phyloP scores from a whole-genome alignment of 2,888 invertebrate genomes.

The Chrysomela aeneicollis region DNA sequence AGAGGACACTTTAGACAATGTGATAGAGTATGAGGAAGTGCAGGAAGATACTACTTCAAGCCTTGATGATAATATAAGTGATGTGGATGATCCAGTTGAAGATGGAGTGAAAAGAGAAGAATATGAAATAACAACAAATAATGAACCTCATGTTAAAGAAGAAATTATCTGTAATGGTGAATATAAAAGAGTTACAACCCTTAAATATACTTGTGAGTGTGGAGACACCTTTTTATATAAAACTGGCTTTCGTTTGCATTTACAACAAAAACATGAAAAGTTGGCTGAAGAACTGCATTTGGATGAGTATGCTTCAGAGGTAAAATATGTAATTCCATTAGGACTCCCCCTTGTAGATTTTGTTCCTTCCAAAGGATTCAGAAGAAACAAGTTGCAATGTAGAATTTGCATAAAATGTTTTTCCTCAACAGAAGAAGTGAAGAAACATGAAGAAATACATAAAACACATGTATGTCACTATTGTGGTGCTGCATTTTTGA shows the following conservation, averaged over 20 bases:
- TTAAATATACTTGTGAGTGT: conserved; percentile 32
- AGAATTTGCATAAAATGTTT: conserved; percentile 29
- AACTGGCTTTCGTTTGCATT: conserved; percentile 30
- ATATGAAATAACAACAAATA: conserved; percentile 3
- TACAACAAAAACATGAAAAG: conserved; percentile 25
- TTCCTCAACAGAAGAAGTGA: conserved; percentile 20
- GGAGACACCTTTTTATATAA: conserved; percentile 31
- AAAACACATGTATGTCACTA: conserved; percentile 41
- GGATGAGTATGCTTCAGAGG: conserved; percentile 23
- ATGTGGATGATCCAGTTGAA: conserved; percentile 9
- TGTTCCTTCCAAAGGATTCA: conserved; percentile 23
- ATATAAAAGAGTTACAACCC: conserved; percentile 20
- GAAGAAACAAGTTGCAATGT: conserved; percentile 28
- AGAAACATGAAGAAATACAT: conserved; percentile 34
- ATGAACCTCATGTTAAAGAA: conserved; percentile 6
- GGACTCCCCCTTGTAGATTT: conserved; percentile 28
- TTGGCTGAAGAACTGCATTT: conserved; percentile 23
- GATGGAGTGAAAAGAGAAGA: background rate
- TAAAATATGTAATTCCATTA: conserved; percentile 25
- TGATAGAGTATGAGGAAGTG: background rate
- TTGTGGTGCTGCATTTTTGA: conserved; percentile 42
- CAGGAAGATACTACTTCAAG: background rate
- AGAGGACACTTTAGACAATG: background rate
- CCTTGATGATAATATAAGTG: conserved; percentile 3
- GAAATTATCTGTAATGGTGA: conserved; percentile 23